phyloP scores from a whole-genome alignment of 2,797 vertebrate species.

The Rhodeus uyekii region DNA sequence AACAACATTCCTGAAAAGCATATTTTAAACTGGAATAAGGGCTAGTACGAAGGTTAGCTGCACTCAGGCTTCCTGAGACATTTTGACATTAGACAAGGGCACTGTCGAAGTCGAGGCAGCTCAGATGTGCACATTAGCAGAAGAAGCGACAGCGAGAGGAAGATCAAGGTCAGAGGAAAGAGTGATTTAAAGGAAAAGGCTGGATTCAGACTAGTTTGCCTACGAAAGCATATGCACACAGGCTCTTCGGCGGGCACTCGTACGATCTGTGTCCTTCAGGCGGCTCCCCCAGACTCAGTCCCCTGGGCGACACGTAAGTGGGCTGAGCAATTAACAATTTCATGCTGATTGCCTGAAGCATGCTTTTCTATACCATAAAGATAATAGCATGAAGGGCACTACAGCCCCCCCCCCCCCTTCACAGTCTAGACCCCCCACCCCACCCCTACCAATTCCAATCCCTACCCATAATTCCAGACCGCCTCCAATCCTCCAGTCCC shows the following conservation, averaged over 20 bases:
- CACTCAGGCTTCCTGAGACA: constrained; percentile 33
- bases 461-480: constrained; percentile 70
- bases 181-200: constrained; percentile 42
- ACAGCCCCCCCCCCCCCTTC: constrained; percentile 57
- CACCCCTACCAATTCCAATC: constrained; percentile 60
- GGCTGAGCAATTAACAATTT: constrained; percentile 93
- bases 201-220: constrained; percentile 45
- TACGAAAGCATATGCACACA: constrained; percentile 61
- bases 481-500: constrained; percentile 75
- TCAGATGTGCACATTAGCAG: constrained; percentile 23
- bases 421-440: constrained; percentile 41
- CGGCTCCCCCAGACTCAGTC: constrained; percentile 76
- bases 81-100: constrained; percentile 48
- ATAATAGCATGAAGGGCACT: constrained; percentile 82
- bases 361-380: constrained; percentile 87
- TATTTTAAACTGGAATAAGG: constrained; percentile 4
- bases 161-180: constrained; percentile 49
- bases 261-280: constrained; percentile 76
- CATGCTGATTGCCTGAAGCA: constrained; percentile 91
- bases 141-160: constrained; percentile 31
- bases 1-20: constrained; percentile 28
- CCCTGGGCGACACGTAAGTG: constrained; percentile 84
- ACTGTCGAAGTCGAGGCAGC: constrained; percentile 25
- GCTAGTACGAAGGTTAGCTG: constrained; percentile 2
- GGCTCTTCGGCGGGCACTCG: constrained; percentile 69